Base-by-base conservation (phyloP, 2,797 vertebrate species). In the Parambassis ranga region DNA sequence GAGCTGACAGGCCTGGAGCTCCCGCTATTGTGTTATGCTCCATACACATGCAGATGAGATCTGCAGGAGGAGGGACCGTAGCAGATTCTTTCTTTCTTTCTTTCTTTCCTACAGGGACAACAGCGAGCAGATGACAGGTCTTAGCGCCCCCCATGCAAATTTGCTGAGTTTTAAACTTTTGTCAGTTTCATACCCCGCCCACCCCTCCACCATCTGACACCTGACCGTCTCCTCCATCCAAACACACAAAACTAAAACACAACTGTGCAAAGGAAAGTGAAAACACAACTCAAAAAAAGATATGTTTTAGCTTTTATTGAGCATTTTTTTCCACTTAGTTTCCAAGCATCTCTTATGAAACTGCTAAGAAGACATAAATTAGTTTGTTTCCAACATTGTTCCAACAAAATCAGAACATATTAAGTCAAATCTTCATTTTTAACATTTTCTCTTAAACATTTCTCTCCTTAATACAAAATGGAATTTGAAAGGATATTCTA, bases 1-100 rank as follows among this genome's bases (percentile, higher is more conserved):
- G 74, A 80, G 87, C 77, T 84, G 89, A 91, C 79, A 82, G 84
- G 71, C 79, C 50, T 53, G 63, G 71, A 68, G 83, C 77, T 43
- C 30, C 30, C 66, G 49, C 89, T 66, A 85, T 92, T 93, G 90
- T 92, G 61, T 65, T 56, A 57, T 0, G 62, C n/a, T 5, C 82
- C 68, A 89, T 91, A 86, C 84, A 92, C 82, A 92, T 92, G 90
- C 83, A 92, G 89, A 93, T 92, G 71, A 89, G 72, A 20, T 48
- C 41, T 63, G 61, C 23, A 18, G 58, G 55, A 33, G 68, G 61
- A 37, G 61, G 71, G 64, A 15, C 42, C 16, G 30, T n/a, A 4
- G 42, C 3, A 18, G 3, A 20, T 32, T 13, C 16, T 10, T 15
- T 43, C 8, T 18, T n/a, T 19, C 27, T 58, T 13, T 56, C 55